These are phyloP conservation scores for Apoderus coryli DNA, from an alignment of 2,888 invertebrate genomes.

Conservation along the genomic window DNA sequence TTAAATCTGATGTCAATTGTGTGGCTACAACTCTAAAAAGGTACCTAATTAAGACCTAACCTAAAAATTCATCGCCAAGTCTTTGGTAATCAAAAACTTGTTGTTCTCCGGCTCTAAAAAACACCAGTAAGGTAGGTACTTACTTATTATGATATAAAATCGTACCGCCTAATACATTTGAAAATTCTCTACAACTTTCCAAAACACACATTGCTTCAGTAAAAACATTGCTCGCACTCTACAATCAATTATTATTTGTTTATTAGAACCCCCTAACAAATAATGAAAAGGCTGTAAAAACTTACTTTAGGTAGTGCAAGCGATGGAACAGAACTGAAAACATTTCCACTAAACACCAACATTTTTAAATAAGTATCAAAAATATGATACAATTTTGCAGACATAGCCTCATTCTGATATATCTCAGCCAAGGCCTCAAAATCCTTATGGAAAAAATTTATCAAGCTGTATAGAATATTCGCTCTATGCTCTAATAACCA, in stretches of 20 bases:
- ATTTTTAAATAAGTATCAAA: slow-evolving; percentile 83
- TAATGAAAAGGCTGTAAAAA: slow-evolving; percentile 1
- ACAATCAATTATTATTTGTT: slow-evolving; percentile 21
- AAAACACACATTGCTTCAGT: slow-evolving; percentile 76
- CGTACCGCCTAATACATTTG: slow-evolving; percentile 69
- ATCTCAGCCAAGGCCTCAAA: slow-evolving; percentile 49
- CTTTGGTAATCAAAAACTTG: no score
- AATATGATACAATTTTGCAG: slow-evolving; percentile 67
- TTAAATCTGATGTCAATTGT: slow-evolving; percentile 57
- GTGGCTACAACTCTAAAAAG: slow-evolving; percentile 61
- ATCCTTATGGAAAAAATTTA: slow-evolving; percentile 76
- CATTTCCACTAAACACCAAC: slow-evolving; percentile 67
- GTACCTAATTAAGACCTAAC: no score
- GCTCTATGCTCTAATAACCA: slow-evolving; percentile 69
- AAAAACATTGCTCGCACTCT: slow-evolving; percentile 79
- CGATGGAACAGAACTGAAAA: slow-evolving; percentile 71
- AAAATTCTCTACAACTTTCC: slow-evolving; percentile 66
- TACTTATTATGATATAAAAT: slow-evolving; percentile 83
- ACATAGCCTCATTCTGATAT: slow-evolving; percentile 42
- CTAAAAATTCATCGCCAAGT: no score
- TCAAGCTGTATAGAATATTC: slow-evolving; percentile 56
- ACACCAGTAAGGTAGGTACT: slow-evolving; percentile 25
- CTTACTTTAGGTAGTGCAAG: slow-evolving; percentile 65
- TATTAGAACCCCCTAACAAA: no score
- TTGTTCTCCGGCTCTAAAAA: not conserved